Evolutionary conservation across 2,888 invertebrate species (phyloP), one percentile per base, ranked within the genome.

Genomic region (Metopia argyrocephala): DNA sequence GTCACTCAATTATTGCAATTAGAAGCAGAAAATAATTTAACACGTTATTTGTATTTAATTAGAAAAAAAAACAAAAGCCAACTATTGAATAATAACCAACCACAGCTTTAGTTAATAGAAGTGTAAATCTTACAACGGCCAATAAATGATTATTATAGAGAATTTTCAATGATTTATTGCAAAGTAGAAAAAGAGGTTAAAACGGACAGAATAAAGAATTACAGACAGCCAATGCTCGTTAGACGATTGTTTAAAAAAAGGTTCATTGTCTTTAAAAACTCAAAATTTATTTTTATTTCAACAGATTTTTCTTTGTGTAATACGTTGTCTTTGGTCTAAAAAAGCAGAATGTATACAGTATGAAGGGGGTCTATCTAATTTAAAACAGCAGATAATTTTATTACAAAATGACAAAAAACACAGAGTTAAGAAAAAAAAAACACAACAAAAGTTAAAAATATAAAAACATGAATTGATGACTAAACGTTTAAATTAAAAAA

Each of bases 371-470:
- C n/a, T 74, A 78, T 81, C 74, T 56, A 78, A 81, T 78, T 81
- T 66, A 70, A 81, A 70, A 74, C 74, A 70, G 65, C 74, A 75
- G 74, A 78, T 81, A 75, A 81, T 81, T 81, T 78, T 78, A 78
- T 78, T 38, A 15, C 38, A 38, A 38, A 3, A n/a, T n/a, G 12
- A 38, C 38, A 38, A 38, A 2, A 38, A 38, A 38, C 21, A 6
- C 4, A 12, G 7, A 45, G 20, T 18, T 18, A 1, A 45, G 5
- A 70, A 31, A 66, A n/a, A n/a, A 65, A 71, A 71, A 45, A 74
- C n/a, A 15, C 61, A 75, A 54, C 20, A 65, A 9, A 65, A 70
- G 12, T 6, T 3, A 52, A n/a, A 46, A 31, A 9, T 54, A 27
- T 21, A 21, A 61, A 57, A 65, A 66, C 69, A 80, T 61, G 15